A percentile compares a stretch with the other conserved stretches of the same genome.
phyloP scores from a whole-genome alignment of 2,888 invertebrate genomes.

The Calliphora vomitoria region DNA sequence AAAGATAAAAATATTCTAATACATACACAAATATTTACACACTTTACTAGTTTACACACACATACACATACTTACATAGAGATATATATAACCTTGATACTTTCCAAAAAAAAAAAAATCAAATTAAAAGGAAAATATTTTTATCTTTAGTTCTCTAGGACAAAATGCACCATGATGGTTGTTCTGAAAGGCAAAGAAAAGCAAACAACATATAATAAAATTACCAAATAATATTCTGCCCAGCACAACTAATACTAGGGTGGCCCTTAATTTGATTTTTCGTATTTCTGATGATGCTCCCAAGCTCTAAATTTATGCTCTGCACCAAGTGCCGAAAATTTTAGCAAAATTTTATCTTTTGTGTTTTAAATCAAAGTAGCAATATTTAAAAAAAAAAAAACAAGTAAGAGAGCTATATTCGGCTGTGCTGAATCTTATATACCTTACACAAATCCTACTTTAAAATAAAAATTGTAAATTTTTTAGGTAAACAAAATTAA shows the following conservation, averaged over 20 bases:
- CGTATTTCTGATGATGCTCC: too few relatives aligned
- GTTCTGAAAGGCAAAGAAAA: background rate
- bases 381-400: too few relatives aligned
- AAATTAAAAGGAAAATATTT: conserved; percentile 28
- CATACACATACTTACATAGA: background rate
- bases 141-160: conserved; percentile 40
- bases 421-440: too few relatives aligned
- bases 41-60: background rate
- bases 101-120: conserved; percentile 1
- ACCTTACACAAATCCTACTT: too few relatives aligned
- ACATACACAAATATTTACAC: conserved; percentile 33
- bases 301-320: too few relatives aligned
- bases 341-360: too few relatives aligned
- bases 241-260: conserved; percentile 1
- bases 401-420: too few relatives aligned
- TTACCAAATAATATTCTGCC: conserved; percentile 59
- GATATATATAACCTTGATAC: conserved; percentile 34
- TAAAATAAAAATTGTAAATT: too few relatives aligned
- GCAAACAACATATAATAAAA: conserved; percentile 58
- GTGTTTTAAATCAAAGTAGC: too few relatives aligned
- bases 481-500: too few relatives aligned
- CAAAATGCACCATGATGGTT: background rate
- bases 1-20: background rate
- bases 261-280: background rate
- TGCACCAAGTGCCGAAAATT: too few relatives aligned